These are phyloP conservation scores for Ceratina australensis DNA, from an alignment of 1,140 invertebrate genomes.

Conservation along the genomic window DNA sequence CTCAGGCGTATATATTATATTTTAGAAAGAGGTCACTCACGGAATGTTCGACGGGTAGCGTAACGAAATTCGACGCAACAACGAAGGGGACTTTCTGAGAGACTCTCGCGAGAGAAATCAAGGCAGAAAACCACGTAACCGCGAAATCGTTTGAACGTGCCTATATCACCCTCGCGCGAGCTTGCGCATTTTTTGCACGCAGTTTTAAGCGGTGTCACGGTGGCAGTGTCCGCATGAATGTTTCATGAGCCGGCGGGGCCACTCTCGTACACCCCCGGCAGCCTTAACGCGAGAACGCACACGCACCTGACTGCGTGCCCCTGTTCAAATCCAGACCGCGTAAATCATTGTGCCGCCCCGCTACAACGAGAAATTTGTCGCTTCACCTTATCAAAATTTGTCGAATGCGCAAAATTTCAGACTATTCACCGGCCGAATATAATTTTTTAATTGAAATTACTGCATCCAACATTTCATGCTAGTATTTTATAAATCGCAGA, in stretches of 20 bases:
- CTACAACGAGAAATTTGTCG: conserved; percentile 8
- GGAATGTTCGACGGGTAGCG: not conserved
- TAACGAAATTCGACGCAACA: conserved; percentile 44
- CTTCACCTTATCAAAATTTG: conserved; percentile 34
- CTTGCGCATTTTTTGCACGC: conserved; percentile 42
- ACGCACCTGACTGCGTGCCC: conserved; percentile 29
- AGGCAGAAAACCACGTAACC: conserved; percentile 51
- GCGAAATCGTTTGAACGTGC: conserved; percentile 52
- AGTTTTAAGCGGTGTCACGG: conserved; percentile 61
- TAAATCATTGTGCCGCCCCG: conserved; percentile 54
- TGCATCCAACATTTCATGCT: no score
- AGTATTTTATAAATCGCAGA: no score
- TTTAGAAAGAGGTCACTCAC: no score
- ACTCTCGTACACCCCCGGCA: conserved; percentile 4
- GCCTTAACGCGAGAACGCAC: not conserved
- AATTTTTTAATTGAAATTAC: no score
- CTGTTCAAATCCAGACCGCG: conserved; percentile 44
- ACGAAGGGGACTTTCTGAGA: conserved; percentile 37
- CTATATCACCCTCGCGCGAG: conserved; percentile 32
- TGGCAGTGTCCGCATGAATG: conserved; percentile 58
- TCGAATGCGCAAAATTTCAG: not conserved
- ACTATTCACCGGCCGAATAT: no score
- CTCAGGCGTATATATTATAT: no score
- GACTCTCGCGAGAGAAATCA: conserved; percentile 38
- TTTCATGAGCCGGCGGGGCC: conserved; percentile 55